phyloP scores from a whole-genome alignment of 2,888 invertebrate genomes.

The Opisthograptis luteolata region DNA sequence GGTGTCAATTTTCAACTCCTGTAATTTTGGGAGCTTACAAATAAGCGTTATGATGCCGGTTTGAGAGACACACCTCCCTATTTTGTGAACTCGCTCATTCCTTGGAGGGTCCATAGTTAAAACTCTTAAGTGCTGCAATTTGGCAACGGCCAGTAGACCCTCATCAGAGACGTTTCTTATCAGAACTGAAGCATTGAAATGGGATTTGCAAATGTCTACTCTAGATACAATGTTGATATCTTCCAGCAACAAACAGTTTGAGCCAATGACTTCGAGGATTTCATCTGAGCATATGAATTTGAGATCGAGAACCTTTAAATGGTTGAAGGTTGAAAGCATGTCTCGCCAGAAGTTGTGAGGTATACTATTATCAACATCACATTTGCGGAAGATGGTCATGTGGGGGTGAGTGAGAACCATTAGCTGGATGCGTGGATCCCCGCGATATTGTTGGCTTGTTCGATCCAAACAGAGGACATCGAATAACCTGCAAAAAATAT shows the following conservation, averaged over 20 bases:
- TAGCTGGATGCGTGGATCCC: constrained; percentile 75
- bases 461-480: constrained; percentile 80
- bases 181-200: constrained; percentile 76
- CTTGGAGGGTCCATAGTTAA: constrained; percentile 78
- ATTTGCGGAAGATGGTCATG: constrained; percentile 76
- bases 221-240: constrained; percentile 79
- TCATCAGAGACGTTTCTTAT: constrained; percentile 77
- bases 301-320: constrained; percentile 72
- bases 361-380: constrained; percentile 73
- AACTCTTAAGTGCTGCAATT: constrained; percentile 68
- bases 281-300: constrained; percentile 81
- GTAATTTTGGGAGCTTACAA: constrained; percentile 68
- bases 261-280: constrained; percentile 71
- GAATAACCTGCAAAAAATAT: constrained; percentile 74
- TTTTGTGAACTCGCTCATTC: constrained; percentile 69
- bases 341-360: constrained; percentile 73
- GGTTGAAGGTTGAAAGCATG: constrained; percentile 63
- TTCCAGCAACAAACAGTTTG: constrained; percentile 67
- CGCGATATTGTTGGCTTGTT: constrained; percentile 68
- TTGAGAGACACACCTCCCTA: constrained; percentile 77
- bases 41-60: constrained; percentile 72
- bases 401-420: constrained; percentile 73
- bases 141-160: constrained; percentile 67
- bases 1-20: constrained; percentile 76
- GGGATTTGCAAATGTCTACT: constrained; percentile 76